Percentiles rank a stretch among this genome's conserved stretches.
phyloP scores from a whole-genome alignment of 2,797 vertebrate species.

The Cossypha dichroa region DNA sequence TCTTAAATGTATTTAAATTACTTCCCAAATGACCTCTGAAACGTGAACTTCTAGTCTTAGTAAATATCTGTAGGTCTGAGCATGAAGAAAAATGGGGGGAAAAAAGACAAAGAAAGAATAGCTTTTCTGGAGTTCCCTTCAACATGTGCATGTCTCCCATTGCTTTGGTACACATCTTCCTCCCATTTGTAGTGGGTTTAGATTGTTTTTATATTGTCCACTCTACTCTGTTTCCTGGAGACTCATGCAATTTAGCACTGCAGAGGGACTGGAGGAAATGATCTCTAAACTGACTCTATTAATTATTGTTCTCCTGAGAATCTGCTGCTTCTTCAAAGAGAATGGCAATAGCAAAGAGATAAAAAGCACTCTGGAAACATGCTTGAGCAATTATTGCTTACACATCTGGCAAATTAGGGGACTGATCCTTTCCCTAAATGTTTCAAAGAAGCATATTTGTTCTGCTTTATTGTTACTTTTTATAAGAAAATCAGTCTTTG shows the following conservation, averaged over 20 bases:
- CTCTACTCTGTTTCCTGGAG: constrained; percentile 36
- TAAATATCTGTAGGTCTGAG: neutral
- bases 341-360: neutral
- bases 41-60: neutral
- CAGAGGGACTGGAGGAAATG: constrained; percentile 8
- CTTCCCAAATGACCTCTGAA: neutral
- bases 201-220: neutral
- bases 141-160: accelerated
- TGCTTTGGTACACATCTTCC: neutral
- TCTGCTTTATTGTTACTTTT: neutral
- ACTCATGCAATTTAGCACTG: neutral
- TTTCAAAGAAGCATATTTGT: neutral
- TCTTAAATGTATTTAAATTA: neutral
- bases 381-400: neutral
- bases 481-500: neutral
- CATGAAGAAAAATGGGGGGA: neutral
- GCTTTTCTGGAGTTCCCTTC: neutral
- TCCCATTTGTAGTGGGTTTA: neutral
- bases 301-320: constrained; percentile 27
- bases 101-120: neutral
- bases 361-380: neutral
- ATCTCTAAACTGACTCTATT: constrained; percentile 44
- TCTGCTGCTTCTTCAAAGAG: neutral
- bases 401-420: neutral
- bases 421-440: neutral